Conservation (phyloP, 2,113 vertebrate species). For the Anser cygnoides region DNA sequence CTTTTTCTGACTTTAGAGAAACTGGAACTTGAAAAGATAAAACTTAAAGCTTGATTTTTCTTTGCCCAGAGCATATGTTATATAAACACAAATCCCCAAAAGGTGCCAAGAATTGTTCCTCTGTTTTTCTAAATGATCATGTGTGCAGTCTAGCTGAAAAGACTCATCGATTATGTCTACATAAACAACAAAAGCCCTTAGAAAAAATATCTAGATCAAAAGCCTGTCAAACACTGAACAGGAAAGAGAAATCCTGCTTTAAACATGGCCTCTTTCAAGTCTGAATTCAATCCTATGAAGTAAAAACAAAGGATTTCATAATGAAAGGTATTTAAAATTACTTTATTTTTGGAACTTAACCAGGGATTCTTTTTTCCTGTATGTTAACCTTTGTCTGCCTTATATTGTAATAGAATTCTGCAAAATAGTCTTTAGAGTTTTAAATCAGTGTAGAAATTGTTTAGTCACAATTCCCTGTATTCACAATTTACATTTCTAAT, state of each 20-base stretch:
- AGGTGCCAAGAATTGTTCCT: conserved; percentile 69
- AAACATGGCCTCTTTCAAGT: conserved; percentile 75
- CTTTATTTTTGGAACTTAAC: conserved; percentile 66
- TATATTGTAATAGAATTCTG: background rate
- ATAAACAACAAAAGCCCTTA: conserved; percentile 74
- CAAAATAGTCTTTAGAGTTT: background rate
- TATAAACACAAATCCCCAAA: conserved; percentile 66
- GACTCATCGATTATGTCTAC: conserved; percentile 76
- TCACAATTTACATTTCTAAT: background rate
- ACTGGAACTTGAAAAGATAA: conserved; percentile 64
- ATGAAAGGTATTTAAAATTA: conserved; percentile 70
- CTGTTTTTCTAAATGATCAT: conserved; percentile 70
- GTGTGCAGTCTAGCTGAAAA: conserved; percentile 71
- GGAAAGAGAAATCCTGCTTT: conserved; percentile 74
- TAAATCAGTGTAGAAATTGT: background rate
- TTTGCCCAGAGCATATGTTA: conserved; percentile 66
- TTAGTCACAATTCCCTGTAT: background rate
- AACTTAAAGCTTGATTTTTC: conserved; percentile 63
- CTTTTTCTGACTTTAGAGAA: conserved; percentile 57
- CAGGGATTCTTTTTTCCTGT: conserved; percentile 35
- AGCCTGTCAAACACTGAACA: conserved; percentile 71
- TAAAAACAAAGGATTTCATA: conserved; percentile 74
- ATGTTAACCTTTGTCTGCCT: conserved; percentile 34
- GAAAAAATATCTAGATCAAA: conserved; percentile 76
- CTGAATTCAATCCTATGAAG: conserved; percentile 69